Evolutionary conservation across 2,888 invertebrate species (phyloP), one percentile per base, ranked within the genome.

Genomic region (Tromatobia lineatoria): DNA sequence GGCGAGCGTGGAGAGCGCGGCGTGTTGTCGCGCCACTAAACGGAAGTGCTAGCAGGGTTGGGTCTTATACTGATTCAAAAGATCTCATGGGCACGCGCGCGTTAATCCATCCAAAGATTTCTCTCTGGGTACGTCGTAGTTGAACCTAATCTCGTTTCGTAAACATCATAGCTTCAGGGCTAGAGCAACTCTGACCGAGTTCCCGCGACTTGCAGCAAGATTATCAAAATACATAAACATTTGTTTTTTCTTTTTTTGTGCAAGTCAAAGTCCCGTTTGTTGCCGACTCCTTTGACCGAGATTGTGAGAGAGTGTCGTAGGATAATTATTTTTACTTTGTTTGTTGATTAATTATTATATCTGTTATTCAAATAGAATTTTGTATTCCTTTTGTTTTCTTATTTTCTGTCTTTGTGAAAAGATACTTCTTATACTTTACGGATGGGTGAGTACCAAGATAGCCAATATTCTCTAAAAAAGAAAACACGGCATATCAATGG

Each of bases 41-140:
- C 81, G 81, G 81, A 82, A 82, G 66, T 82, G 57, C 71, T 71
- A 23, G 50, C 70, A 59, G 61, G 61, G 34, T n/a, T 64, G 15
- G 52, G 38, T 71, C 71, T 23, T 38, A 38, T 64, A 42, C 38
- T 11, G 20, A 38, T 38, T 25, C 57, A 25, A 38, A 11, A 38
- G 64, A 64, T 64, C 64, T 64, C 20, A 11, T 2, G 34, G 38
- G 38, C 64, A 64, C 64, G 64, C 29, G 29, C 50, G 29, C 29
- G 20, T 11, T 15, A 57, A 66, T 77, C 64, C 61, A 57, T 69
- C 61, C 74, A 61, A 57, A 74, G 69, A 80, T 80, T 71, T 82
- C 70, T 76, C 76, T 75, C 47, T 29, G 25, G 71, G 42, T 38
- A 64, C 50, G 47, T 50, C 80, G 73, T 57, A 57, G 54, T 29